These are phyloP conservation scores for Nettapus auritus DNA, from an alignment of 2,113 vertebrate species.

Conservation along the genomic window DNA sequence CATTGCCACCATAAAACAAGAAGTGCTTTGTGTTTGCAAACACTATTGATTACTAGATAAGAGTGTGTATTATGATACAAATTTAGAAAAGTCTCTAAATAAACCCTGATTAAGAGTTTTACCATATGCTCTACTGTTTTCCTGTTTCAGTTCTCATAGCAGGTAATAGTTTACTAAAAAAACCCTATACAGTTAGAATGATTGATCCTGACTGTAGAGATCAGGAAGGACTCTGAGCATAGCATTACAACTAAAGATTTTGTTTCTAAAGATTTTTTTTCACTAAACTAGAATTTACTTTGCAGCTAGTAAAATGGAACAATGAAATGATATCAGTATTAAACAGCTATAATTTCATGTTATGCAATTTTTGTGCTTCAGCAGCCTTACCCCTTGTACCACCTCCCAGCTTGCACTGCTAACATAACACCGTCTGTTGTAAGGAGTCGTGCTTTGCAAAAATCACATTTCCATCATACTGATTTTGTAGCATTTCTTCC, in stretches of 20 bases:
- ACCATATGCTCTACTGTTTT: neutral
- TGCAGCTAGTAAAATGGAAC: neutral
- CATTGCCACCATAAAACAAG: neutral
- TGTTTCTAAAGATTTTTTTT: neutral
- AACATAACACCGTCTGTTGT: neutral
- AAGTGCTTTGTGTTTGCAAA: neutral
- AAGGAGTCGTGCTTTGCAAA: neutral
- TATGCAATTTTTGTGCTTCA: neutral
- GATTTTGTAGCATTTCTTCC: neutral
- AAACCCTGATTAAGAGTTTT: neutral
- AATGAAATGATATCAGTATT: constrained; percentile 17
- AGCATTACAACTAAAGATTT: neutral
- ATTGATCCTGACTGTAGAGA: neutral
- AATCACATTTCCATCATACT: neutral
- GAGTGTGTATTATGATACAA: neutral
- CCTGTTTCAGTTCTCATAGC: neutral
- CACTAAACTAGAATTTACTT: neutral
- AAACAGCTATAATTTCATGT: neutral
- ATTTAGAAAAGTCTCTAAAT: neutral
- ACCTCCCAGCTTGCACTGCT: neutral
- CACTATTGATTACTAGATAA: neutral
- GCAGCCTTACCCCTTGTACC: neutral
- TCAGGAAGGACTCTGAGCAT: neutral
- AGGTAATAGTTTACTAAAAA: neutral
- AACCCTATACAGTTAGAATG: neutral